A percentile compares a stretch with the other conserved stretches of the same genome.
Conservation (phyloP, 2,888 invertebrate genomes). For the Andrena bicolor region DNA sequence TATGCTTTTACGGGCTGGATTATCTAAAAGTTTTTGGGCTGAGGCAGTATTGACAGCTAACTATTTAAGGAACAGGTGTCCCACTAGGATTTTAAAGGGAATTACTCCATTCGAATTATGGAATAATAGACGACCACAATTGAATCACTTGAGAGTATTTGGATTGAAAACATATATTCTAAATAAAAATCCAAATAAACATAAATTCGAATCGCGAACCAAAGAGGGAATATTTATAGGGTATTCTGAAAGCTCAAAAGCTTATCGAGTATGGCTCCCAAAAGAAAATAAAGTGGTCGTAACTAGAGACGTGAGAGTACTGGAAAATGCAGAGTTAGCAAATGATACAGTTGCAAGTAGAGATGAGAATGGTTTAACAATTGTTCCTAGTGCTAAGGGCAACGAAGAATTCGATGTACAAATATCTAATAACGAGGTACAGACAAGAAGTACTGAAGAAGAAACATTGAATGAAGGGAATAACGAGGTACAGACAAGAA, state of each 20-base stretch:
- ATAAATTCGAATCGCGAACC: slow-evolving; percentile 34
- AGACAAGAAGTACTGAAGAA: too few relatives aligned
- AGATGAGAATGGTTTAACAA: too few relatives aligned
- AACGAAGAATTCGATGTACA: too few relatives aligned
- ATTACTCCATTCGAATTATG: slow-evolving; percentile 50
- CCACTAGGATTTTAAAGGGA: slow-evolving; percentile 14
- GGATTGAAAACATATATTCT: slow-evolving; percentile 26
- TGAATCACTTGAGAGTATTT: slow-evolving; percentile 36
- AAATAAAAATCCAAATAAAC: slow-evolving; percentile 33
- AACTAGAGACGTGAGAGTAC: slow-evolving; percentile 39
- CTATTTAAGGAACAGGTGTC: slow-evolving; percentile 50
- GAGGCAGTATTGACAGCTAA: slow-evolving; percentile 43
- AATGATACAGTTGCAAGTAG: background rate
- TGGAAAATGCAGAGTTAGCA: slow-evolving; percentile 16
- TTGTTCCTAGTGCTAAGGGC: too few relatives aligned
- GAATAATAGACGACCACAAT: slow-evolving; percentile 16
- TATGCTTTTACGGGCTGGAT: slow-evolving; percentile 13
- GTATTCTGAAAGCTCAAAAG: slow-evolving; percentile 40
- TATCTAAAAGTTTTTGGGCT: slow-evolving; percentile 40
- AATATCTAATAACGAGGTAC: too few relatives aligned
- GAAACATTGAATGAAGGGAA: too few relatives aligned
- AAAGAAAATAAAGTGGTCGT: slow-evolving; percentile 48
- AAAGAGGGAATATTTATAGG: slow-evolving; percentile 40
- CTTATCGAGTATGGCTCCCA: slow-evolving; percentile 59
- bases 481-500: too few relatives aligned